A percentile compares a stretch with the other conserved stretches of the same genome.
phyloP scores from a whole-genome alignment of 2,113 vertebrate genomes.

The Ptyas mucosa region DNA sequence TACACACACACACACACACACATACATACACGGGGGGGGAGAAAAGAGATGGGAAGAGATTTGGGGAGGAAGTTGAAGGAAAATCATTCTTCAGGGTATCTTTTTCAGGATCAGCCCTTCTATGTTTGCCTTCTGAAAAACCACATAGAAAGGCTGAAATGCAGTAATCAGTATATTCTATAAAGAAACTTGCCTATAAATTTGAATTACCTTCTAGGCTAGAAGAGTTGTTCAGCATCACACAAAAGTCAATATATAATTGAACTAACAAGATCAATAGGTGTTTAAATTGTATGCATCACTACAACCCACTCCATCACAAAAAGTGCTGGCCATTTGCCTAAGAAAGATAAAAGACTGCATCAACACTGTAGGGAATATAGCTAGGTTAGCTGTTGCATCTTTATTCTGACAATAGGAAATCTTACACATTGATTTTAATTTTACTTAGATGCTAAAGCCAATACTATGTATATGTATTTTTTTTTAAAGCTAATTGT shows the following conservation, averaged over 20 bases:
- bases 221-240: background rate
- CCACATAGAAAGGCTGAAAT: background rate
- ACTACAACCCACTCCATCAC: background rate
- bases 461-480: background rate
- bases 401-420: background rate
- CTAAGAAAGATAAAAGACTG: slow-evolving; percentile 17
- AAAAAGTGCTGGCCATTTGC: slow-evolving; percentile 10
- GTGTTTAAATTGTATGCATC: background rate
- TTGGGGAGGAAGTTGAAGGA: too few species aligned
- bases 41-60: too few species aligned
- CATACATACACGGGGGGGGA: too few species aligned
- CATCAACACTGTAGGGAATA: background rate
- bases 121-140: background rate
- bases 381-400: background rate
- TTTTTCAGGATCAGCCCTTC: too few species aligned
- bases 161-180: background rate
- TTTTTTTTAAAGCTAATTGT: background rate
- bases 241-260: slow-evolving; percentile 22
- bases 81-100: too few species aligned
- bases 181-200: background rate
- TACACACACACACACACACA: too few species aligned
- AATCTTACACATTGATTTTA: background rate
- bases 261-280: slow-evolving; percentile 16
- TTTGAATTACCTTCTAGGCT: background rate
- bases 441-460: background rate